Conservation (phyloP, 2,797 vertebrate genomes). For the Philypnodon macrostomus region DNA sequence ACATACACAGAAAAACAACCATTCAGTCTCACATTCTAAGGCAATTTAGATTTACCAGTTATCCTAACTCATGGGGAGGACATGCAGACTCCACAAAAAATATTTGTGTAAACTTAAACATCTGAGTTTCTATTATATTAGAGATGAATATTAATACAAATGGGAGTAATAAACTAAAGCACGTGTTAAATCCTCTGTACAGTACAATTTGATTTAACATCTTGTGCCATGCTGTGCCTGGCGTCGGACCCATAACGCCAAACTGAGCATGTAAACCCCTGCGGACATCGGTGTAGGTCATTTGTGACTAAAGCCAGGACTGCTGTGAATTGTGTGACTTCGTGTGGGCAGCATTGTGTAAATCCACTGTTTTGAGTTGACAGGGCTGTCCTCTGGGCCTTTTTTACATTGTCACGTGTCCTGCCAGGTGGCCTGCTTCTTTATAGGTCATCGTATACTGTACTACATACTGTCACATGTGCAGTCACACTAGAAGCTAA, state of each 20-base stretch:
- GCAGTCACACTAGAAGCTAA: not conserved
- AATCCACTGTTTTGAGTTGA: conserved; percentile 24
- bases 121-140: too few species aligned
- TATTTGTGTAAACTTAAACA: too few species aligned
- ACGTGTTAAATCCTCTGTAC: too few species aligned
- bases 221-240: not conserved
- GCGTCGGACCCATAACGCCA: not conserved
- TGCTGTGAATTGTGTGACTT: conserved; percentile 21
- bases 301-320: conserved; percentile 9
- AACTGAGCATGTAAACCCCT: conserved; percentile 4
- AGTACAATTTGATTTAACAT: not conserved
- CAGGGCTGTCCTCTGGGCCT: conserved; percentile 19
- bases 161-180: too few species aligned
- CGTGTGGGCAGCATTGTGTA: conserved; percentile 8
- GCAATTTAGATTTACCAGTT: too few species aligned
- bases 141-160: too few species aligned
- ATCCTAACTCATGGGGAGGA: too few species aligned
- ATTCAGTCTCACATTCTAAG: too few species aligned
- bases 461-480: conserved; percentile 2
- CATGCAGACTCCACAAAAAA: too few species aligned
- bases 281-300: conserved; percentile 20
- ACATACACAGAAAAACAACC: too few species aligned
- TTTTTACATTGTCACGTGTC: conserved; percentile 15
- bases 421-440: conserved; percentile 23
- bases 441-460: conserved; percentile 23